Evolutionary conservation across 2,888 invertebrate species (phyloP), one percentile per base, ranked within the genome.

Genomic region (Flexamia atlantica): DNA sequence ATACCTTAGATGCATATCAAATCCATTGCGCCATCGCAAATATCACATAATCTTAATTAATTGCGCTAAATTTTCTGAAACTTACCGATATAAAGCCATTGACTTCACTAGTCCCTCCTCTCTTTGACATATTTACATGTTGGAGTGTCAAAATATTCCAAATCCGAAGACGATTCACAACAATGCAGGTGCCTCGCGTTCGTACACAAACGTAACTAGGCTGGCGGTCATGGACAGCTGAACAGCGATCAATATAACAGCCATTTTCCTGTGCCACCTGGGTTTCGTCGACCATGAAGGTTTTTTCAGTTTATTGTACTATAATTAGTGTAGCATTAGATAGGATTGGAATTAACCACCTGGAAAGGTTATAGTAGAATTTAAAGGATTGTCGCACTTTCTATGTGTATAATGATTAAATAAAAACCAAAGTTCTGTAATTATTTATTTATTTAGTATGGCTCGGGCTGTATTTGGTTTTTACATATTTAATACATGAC

Each of bases 61-160:
- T n/a, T n/a, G n/a, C n/a, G n/a, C 14, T 14, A 46, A 57, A 57
- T 57, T 25, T 57, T 28, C 5, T 23, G 17, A n/a, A 36, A 85
- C 85, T 85, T 46, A 87, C 87, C 64, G 85, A 83, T 60, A 87
- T 85, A 82, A 87, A 87, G 25, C 87, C 87, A 68, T 86, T 85
- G 50, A 87, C 81, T 83, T 87, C 86, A 32, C 84, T 85, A 14
- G 85, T 82, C 20, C 86, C 86, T 14, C 85, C 84, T 42, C 86
- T 83, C 84, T 86, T 87, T 53, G 84, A 80, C 84, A 84, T 84
- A 46, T 68, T 42, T 40, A 76, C 81, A 72, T 20, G 23, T 30
- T 57, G 46, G 42, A 25, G 14, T 1, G 28, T 28, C 28, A 23
- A 28, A 42, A 23, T 28, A 40, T 20, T 36, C 20, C 3, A 70